These are phyloP conservation scores for Eilema griseolum DNA, from an alignment of 2,888 invertebrate genomes.

Conservation along the genomic window DNA sequence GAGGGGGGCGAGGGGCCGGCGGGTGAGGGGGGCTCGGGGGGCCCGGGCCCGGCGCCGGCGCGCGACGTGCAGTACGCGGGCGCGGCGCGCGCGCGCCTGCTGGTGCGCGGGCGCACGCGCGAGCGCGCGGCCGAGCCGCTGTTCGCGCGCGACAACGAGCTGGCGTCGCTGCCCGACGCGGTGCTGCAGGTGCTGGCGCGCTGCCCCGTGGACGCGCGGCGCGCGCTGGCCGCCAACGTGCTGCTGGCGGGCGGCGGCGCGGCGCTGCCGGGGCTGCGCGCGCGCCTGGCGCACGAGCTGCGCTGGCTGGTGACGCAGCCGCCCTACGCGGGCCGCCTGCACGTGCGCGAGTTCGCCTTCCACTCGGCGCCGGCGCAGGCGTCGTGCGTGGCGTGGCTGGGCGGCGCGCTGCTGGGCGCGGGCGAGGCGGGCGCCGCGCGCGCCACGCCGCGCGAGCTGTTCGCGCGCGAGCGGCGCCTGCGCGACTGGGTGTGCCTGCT, in stretches of 20 bases:
- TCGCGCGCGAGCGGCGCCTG: constrained; percentile 86
- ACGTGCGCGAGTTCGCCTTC: constrained; percentile 73
- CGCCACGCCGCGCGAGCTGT: constrained; percentile 92
- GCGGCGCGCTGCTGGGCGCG: constrained; percentile 89
- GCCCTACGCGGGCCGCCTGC: constrained; percentile 82
- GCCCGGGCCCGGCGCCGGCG: constrained; percentile 24
- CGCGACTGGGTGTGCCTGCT: constrained; percentile 89
- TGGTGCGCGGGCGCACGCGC: constrained; percentile 89
- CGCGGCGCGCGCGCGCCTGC: constrained; percentile 89
- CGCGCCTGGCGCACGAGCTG: constrained; percentile 93
- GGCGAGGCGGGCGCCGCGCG: constrained; percentile 88
- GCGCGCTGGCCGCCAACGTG: constrained; percentile 92
- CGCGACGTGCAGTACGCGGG: constrained; percentile 55
- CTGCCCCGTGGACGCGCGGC: constrained; percentile 94
- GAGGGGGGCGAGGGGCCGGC: not conserved
- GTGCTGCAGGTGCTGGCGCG: constrained; percentile 87
- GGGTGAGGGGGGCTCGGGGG: not conserved
- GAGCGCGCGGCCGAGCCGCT: constrained; percentile 94
- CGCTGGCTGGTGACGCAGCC: constrained; percentile 88
- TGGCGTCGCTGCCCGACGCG: constrained; percentile 91
- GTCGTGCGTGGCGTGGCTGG: constrained; percentile 94
- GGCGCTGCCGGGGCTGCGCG: constrained; percentile 93
- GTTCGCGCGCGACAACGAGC: constrained; percentile 93
- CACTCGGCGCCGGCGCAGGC: constrained; percentile 91
- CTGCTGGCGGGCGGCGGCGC: constrained; percentile 95